Percentiles rank a stretch among this genome's conserved stretches.
Evolutionary conservation across 2,797 vertebrate genomes (phyloP).

Genomic region (Bradypodion ventrale): DNA sequence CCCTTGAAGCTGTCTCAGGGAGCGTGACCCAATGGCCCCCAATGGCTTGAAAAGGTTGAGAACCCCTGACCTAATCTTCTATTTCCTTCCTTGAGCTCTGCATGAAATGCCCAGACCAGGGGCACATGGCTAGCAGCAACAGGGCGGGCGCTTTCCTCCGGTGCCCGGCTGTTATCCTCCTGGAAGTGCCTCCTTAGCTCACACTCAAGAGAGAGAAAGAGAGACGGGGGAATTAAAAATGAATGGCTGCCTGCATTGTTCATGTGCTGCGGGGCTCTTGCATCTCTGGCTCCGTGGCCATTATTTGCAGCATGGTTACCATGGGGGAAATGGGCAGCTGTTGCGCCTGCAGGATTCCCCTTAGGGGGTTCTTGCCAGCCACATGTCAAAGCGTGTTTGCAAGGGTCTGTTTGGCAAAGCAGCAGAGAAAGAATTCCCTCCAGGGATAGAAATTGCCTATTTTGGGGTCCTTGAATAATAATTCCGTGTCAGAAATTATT

Average conservation of each 20-base stretch:
- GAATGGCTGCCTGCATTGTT: background rate
- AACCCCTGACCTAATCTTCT: too few relatives aligned
- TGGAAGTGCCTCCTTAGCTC: background rate
- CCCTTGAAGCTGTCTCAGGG: too few relatives aligned
- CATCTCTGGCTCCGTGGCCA: background rate
- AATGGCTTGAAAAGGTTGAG: too few relatives aligned
- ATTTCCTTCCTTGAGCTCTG: too few relatives aligned
- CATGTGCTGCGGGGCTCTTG: background rate
- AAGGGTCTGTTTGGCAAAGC: background rate
- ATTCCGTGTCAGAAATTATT: too few relatives aligned
- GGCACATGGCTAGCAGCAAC: background rate
- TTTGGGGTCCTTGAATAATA: too few relatives aligned
- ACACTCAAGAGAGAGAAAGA: too few relatives aligned
- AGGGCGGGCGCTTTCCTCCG: background rate
- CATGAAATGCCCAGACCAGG: too few relatives aligned
- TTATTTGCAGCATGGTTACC: conserved; percentile 6
- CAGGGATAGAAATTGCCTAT: too few relatives aligned
- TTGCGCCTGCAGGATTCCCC: background rate
- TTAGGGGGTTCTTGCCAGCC: background rate
- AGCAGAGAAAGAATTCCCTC: too few relatives aligned
- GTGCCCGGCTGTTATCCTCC: background rate
- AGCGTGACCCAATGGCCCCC: too few relatives aligned
- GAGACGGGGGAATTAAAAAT: background rate
- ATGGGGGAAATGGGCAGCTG: background rate
- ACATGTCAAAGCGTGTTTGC: background rate